Base-by-base conservation (phyloP, 1,140 invertebrate genomes). In the Pogonus chalceus region DNA sequence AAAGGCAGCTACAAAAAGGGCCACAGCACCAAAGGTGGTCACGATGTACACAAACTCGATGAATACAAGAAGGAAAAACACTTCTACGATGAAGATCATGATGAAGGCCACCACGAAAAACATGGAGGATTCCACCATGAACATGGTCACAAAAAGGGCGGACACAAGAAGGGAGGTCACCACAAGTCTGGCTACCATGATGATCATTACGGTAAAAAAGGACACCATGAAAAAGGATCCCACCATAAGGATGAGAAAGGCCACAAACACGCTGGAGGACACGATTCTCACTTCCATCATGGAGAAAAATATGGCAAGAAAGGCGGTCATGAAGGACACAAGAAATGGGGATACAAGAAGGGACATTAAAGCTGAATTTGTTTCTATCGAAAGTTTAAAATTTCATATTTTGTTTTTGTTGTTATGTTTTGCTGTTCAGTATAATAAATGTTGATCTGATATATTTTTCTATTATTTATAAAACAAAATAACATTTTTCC, bases 21-120 rank as follows among this genome's bases (percentile, higher is more conserved):
- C 0, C 79, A 81, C 64, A 76, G 76, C 68, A 79, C 77, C 50
- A 78, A 81, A 58, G 79, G 79, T 21, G 78, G 79, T 56, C 83
- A 85, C 62, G 80, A 83, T 57, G 74, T 84, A 1, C 80, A 84
- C 63, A 83, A 85, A 59, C 65, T 82, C 52, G 83, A 86, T 67
- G 82, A 85, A 62, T 84, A 74, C 66, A 83, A 84, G 61, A 86
- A 85, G 61, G 77, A 84, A 53, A 83, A 83, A 54, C 78, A 84
- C 62, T 82, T 81, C 72, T 81, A 78, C 68, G 79, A 81, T 59
- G 79, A 81, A 65, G 76, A 80, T 60, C 79, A 81, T 63, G 78
- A 80, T 57, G 74, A 71, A 55, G 80, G 79, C 35, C 77, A 78
- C 55, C 79, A 82, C 58, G 73, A 79, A 58, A 82, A 83, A 58